A percentile compares a stretch with the other conserved stretches of the same genome.
phyloP scores from a whole-genome alignment of 2,113 vertebrate genomes.

The Lampris megalopsis region DNA sequence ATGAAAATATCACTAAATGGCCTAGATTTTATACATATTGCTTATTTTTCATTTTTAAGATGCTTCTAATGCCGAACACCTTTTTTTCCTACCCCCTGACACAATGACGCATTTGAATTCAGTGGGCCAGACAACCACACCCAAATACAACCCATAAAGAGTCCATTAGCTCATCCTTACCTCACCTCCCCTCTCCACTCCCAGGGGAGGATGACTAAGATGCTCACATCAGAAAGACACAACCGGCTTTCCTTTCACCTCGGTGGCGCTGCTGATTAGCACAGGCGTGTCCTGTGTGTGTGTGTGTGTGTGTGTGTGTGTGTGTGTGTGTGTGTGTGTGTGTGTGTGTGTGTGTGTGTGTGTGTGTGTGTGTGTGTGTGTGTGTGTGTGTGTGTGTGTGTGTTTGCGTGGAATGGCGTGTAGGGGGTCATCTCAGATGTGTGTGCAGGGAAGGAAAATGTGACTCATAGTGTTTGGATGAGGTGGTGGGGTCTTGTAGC shows the following conservation, averaged over 20 bases:
- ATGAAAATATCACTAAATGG: background rate
- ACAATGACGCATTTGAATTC: conserved; percentile 22
- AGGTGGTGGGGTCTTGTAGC: conserved; percentile 7
- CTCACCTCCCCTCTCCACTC: conserved; percentile 59
- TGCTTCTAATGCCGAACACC: conserved; percentile 15
- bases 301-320: conserved; percentile 35
- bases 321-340: conserved; percentile 29
- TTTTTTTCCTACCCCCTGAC: conserved; percentile 25
- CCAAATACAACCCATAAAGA: conserved; percentile 56
- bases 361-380: conserved; percentile 2
- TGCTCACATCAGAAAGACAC: conserved; percentile 31
- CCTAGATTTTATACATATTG: background rate
- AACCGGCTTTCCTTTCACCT: conserved; percentile 31
- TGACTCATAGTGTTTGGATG: conserved; percentile 49
- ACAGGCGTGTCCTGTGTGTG: conserved; percentile 15
- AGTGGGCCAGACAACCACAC: conserved; percentile 40
- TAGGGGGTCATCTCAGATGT: background rate
- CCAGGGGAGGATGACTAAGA: conserved; percentile 65
- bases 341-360: conserved; percentile 10
- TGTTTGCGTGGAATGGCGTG: background rate
- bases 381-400: background rate
- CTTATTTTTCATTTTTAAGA: background rate
- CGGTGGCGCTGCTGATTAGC: conserved; percentile 23
- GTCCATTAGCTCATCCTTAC: conserved; percentile 73
- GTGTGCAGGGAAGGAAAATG: conserved; percentile 36